Conservation (phyloP, 2,888 invertebrate genomes). For the Podabrus alpinus region DNA sequence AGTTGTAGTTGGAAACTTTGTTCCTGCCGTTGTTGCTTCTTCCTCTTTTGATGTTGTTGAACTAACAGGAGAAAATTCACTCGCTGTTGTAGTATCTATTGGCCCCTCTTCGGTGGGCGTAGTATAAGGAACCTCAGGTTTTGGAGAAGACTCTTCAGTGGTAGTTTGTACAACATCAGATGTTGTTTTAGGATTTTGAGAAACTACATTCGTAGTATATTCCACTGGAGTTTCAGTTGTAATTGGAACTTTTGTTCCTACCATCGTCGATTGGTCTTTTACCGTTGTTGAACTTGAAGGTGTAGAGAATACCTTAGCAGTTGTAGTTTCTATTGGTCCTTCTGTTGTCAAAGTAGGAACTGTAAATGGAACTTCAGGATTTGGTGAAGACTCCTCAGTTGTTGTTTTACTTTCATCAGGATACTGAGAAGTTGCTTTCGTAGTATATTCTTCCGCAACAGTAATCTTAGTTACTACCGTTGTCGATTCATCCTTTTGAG, state of each 20-base stretch:
- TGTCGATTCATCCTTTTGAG: not conserved
- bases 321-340: too few species aligned
- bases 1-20: not conserved
- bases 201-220: not conserved
- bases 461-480: not conserved
- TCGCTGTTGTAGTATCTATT: not conserved
- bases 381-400: not conserved
- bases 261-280: not conserved
- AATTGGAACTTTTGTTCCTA: not conserved
- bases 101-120: not conserved
- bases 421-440: not conserved
- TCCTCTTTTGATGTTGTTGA: not conserved
- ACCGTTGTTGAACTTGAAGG: not conserved
- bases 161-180: not conserved
- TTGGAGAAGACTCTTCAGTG: not conserved
- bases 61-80: not conserved
- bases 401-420: too few species aligned
- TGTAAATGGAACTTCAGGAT: not conserved
- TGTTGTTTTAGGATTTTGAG: not conserved
- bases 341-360: not conserved
- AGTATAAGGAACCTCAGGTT: not conserved
- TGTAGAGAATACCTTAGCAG: too few species aligned
- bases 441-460: not conserved
- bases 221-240: not conserved
- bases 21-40: not conserved